Percentiles rank a stretch among this genome's conserved stretches.
phyloP scores from a whole-genome alignment of 2,113 vertebrate genomes.

The Pteropus alecto region DNA sequence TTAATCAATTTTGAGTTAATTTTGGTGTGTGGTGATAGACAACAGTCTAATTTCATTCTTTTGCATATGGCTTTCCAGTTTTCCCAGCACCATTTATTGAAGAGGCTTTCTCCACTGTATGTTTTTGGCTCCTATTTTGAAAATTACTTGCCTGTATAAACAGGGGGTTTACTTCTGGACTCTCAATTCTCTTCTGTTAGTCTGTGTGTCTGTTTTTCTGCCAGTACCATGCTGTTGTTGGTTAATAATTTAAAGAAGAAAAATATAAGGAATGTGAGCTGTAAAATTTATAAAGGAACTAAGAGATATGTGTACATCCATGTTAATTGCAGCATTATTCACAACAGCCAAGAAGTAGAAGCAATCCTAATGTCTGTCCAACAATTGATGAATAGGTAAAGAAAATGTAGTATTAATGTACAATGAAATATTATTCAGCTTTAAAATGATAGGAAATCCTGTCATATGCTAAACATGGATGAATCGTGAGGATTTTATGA shows the following conservation, averaged over 20 bases:
- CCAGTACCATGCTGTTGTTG: not conserved
- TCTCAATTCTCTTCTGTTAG: too few relatives aligned
- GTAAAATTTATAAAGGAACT: not conserved
- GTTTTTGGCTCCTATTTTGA: too few relatives aligned
- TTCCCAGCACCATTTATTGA: too few relatives aligned
- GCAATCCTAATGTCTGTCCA: not conserved
- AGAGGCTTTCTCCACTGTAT: too few relatives aligned
- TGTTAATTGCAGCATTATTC: not conserved
- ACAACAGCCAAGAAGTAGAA: not conserved
- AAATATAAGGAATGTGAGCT: not conserved
- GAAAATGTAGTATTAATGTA: not conserved
- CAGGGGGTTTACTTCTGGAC: too few relatives aligned
- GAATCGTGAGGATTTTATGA: not conserved
- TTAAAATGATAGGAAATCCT: not conserved
- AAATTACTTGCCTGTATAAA: too few relatives aligned
- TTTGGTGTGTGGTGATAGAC: too few relatives aligned
- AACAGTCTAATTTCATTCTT: too few relatives aligned
- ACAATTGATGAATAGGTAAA: not conserved
- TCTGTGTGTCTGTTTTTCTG: too few relatives aligned
- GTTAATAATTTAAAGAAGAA: not conserved
- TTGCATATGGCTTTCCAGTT: too few relatives aligned
- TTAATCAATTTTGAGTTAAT: too few relatives aligned
- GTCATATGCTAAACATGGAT: not conserved
- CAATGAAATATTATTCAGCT: not conserved
- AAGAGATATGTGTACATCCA: not conserved